phyloP scores from a whole-genome alignment of 2,888 invertebrate genomes.

The Drosophila flavopinicola region DNA sequence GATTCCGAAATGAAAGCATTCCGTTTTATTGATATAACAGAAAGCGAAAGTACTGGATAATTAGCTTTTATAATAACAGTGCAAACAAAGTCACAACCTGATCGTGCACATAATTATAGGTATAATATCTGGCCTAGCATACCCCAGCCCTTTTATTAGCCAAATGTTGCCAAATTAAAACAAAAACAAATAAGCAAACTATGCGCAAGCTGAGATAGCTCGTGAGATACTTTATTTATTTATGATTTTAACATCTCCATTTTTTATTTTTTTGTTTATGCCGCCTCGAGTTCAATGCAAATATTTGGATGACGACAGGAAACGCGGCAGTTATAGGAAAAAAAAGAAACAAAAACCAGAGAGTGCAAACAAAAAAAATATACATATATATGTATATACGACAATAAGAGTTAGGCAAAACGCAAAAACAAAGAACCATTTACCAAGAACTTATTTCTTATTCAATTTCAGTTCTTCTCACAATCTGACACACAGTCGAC shows the following conservation, averaged over 20 bases:
- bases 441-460: too few species aligned
- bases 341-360: neutral
- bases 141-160: too few species aligned
- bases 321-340: constrained; percentile 22
- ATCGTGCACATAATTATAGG: neutral
- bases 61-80: too few species aligned
- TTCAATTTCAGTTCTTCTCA: too few species aligned
- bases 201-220: neutral
- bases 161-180: neutral
- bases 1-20: too few species aligned
- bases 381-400: too few species aligned
- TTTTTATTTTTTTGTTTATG: constrained; percentile 23
- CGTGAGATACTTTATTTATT: constrained; percentile 4
- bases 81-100: too few species aligned
- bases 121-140: neutral
- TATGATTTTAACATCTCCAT: neutral
- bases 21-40: too few species aligned
- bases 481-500: too few species aligned
- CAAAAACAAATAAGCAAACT: neutral
- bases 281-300: constrained; percentile 45
- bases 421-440: neutral
- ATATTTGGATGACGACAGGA: constrained; percentile 46
- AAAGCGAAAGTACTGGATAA: too few species aligned
- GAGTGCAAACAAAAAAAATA: neutral
- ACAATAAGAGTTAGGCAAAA: neutral